Evolutionary conservation across 2,797 vertebrate species (phyloP).

Genomic region (Xenops minutus): DNA sequence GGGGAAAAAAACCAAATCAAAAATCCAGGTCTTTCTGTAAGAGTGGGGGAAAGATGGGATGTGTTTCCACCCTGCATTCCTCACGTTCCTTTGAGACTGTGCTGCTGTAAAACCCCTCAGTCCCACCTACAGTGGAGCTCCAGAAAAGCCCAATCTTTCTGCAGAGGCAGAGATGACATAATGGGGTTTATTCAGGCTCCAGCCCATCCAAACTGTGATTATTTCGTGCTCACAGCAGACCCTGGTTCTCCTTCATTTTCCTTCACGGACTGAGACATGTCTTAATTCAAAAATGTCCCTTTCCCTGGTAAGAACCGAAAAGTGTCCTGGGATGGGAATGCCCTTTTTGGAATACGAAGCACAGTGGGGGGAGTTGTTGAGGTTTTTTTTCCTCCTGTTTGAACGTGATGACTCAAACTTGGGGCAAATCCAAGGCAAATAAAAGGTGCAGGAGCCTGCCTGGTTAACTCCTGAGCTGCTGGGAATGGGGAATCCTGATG

Average conservation of each 20-base stretch:
- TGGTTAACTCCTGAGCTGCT: conserved; percentile 21
- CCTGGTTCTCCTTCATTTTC: background rate
- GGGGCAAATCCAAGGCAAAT: conserved; percentile 62
- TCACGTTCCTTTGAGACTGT: background rate
- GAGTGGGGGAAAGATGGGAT: background rate
- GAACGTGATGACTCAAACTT: conserved; percentile 47
- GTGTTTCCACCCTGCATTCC: conserved; percentile 22
- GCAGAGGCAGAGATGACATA: background rate
- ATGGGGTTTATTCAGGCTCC: background rate
- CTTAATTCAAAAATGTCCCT: background rate
- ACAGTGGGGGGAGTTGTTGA: background rate
- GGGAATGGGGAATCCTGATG: accelerated
- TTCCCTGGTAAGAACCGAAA: background rate
- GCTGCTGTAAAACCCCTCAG: background rate
- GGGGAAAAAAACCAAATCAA: background rate
- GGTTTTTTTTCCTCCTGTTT: background rate
- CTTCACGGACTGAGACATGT: too few species aligned
- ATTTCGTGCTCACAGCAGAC: background rate
- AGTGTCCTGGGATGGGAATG: background rate
- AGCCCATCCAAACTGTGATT: background rate
- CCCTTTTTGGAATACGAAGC: background rate
- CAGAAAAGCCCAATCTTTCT: background rate
- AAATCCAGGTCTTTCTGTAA: background rate
- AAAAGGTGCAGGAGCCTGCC: conserved; percentile 13
- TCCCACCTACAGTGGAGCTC: background rate